Evolutionary conservation across 2,888 invertebrate species (phyloP), one percentile per base, ranked within the genome.

Genomic region (Ennomos erosarius): DNA sequence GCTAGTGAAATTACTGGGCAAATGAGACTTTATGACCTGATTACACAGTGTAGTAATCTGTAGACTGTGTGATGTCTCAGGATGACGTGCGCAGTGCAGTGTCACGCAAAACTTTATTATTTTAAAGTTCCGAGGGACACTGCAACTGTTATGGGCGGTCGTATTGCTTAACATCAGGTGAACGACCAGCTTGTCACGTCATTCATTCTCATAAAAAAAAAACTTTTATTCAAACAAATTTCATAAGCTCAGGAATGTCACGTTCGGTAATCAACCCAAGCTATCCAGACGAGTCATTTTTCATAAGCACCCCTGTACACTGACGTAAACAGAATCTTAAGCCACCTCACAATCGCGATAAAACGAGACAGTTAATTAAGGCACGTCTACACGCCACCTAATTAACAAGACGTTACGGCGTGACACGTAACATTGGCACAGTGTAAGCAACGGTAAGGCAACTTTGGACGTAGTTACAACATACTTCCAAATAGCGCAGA

Each of bases 371-470:
- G 60, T 60, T 64, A 55, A 64, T 64, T 57, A 64, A 34, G 51
- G 40, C 61, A 55, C 61, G 61, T 56, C 61, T 56, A 36, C 42
- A 46, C 40, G 43, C 42, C 43, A 53, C 40, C 61, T 61, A 61
- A 64, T 64, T 64, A 64, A 61, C 64, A 61, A 60, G 60, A 59
- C 55, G 53, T 53, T 61, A 53, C 50, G 46, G 40, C 36, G 56
- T 59, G 59, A 54, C 57, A 42, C 53, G 55, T 39, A 36, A 45
- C 53, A 44, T 9, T 26, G 53, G 10, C 37, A 36, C 49, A 49
- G 40, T 3, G 46, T 10, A 49, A 34, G 6, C 49, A 50, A n/a
- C n/a, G n/a, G 49, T 50, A 39, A n/a, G 39, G 39, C 10, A 49
- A 34, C 49, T 49, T 2, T 33, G 26, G 26, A 26, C 26, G 6